Evolutionary conservation across 37 sponge, comb jelly and placozoan species (phyloP).

Genomic region (Oscarella lobularis): DNA sequence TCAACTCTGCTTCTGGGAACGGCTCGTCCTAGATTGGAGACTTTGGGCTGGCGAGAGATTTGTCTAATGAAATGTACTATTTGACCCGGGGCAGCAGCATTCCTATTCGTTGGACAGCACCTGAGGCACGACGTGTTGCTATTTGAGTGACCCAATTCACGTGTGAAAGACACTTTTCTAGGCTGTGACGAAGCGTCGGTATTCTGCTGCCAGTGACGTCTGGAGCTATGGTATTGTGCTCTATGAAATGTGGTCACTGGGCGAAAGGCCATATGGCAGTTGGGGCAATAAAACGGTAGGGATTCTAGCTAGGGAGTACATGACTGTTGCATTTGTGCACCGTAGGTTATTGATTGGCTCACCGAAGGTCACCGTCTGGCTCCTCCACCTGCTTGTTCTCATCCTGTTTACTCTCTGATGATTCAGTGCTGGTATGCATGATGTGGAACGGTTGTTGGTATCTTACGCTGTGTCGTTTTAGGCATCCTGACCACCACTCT

Average conservation of each 20-base stretch:
- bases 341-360: neutral
- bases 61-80: neutral
- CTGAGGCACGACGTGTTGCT: neutral
- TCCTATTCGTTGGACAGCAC: neutral
- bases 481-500: neutral
- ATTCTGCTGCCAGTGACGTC: constrained; percentile 1
- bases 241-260: neutral
- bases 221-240: constrained; percentile 3
- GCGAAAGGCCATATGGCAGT: neutral
- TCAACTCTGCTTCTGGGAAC: neutral
- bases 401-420: neutral
- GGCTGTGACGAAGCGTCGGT: no score
- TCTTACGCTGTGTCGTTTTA: neutral
- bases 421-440: neutral
- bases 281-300: neutral
- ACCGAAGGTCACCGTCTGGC: neutral
- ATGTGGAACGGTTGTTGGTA: no score
- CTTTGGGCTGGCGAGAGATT: neutral
- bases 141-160: neutral
- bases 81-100: neutral
- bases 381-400: neutral
- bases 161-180: neutral
- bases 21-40: constrained; percentile 5
- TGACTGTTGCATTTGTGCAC: no score
- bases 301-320: no score